These are phyloP conservation scores for Struthidea cinerea DNA, from an alignment of 2,113 vertebrate genomes.

Conservation along the genomic window DNA sequence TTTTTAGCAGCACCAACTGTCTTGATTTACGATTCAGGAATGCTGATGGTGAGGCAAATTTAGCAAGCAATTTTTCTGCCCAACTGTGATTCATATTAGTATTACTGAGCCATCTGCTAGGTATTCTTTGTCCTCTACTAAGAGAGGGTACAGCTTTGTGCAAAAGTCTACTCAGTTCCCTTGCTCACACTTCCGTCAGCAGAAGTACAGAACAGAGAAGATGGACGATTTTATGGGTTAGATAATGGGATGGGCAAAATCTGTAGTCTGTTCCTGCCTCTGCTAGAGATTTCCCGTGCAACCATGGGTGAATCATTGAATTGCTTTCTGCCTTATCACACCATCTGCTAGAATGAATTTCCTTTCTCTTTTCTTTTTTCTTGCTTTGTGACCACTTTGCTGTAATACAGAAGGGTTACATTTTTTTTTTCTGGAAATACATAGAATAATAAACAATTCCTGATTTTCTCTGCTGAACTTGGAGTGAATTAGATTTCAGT, in stretches of 20 bases:
- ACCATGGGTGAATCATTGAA: not conserved
- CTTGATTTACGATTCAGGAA: slow-evolving; percentile 40
- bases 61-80: slow-evolving; percentile 43
- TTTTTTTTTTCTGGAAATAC: not conserved
- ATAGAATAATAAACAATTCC: not conserved
- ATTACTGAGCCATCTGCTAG: slow-evolving; percentile 44
- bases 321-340: not conserved
- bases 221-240: not conserved
- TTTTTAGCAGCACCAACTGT: slow-evolving; percentile 1
- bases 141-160: not conserved
- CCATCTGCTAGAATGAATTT: not conserved
- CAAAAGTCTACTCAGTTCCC: not conserved
- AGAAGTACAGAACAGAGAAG: not conserved
- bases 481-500: not conserved
- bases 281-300: not conserved
- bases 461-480: not conserved
- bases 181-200: not conserved
- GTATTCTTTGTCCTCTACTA: slow-evolving; percentile 30
- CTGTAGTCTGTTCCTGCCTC: not conserved
- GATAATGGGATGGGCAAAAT: not conserved
- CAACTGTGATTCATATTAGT: slow-evolving; percentile 29
- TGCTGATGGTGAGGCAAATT: slow-evolving; percentile 31
- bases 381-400: not conserved
- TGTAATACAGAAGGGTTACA: not conserved
- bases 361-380: not conserved